Conservation (phyloP, 2,113 vertebrate species). For the Sebastes schlegelii region DNA sequence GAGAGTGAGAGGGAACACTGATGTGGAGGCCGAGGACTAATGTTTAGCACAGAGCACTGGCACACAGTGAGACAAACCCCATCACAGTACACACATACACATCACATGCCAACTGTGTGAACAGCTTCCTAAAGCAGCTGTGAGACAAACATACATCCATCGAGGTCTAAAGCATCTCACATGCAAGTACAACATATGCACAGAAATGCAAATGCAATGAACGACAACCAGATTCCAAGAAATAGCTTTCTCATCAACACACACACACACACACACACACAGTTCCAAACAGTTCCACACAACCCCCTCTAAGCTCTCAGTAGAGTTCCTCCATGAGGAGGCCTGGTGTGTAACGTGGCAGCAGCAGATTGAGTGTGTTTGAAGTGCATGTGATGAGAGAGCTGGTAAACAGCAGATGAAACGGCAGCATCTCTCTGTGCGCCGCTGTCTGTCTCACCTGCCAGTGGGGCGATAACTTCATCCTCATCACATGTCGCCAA, state of each 20-base stretch:
- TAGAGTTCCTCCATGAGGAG: conserved; percentile 72
- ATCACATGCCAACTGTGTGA: conserved; percentile 68
- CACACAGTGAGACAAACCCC: conserved; percentile 63
- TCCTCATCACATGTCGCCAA: conserved; percentile 73
- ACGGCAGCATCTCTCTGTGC: conserved; percentile 67
- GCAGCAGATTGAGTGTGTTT: conserved; percentile 78
- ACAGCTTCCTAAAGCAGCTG: conserved; percentile 71
- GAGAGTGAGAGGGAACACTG: conserved; percentile 59
- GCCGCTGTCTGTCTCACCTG: conserved; percentile 78
- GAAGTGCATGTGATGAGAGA: conserved; percentile 81
- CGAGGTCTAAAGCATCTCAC: conserved; percentile 51
- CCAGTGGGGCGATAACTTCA: conserved; percentile 77
- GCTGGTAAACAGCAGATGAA: conserved; percentile 83
- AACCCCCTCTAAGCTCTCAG: conserved; percentile 60
- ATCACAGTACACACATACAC: conserved; percentile 41
- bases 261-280: conserved; percentile 30
- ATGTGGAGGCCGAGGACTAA: conserved; percentile 59
- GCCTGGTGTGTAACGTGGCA: conserved; percentile 67
- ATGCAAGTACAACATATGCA: conserved; percentile 54
- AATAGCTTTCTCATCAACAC: conserved; percentile 51
- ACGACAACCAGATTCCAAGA: conserved; percentile 52
- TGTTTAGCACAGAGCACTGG: conserved; percentile 75
- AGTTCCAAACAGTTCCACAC: conserved; percentile 26
- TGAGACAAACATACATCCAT: conserved; percentile 43
- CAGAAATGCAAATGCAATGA: conserved; percentile 57